phyloP scores from a whole-genome alignment of 2,888 invertebrate genomes.

The Stenodera caucasica region DNA sequence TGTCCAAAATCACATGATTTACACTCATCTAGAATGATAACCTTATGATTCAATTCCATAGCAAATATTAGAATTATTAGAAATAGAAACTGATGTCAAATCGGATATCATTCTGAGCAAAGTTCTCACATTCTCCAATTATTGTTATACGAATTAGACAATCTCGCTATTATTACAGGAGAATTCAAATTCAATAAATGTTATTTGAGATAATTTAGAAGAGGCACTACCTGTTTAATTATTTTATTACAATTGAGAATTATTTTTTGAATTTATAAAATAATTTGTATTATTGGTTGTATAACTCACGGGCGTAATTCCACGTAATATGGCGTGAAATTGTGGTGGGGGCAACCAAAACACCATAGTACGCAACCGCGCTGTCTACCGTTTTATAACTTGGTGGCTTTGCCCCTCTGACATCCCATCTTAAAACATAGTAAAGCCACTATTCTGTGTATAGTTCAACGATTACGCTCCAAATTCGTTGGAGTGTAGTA shows the following conservation, averaged over 20 bases:
- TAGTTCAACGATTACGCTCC: neutral
- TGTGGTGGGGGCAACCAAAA: slow-evolving; percentile 22
- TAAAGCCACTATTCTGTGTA: neutral
- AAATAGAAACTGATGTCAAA: no score
- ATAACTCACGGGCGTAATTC: slow-evolving; percentile 31
- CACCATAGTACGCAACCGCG: slow-evolving; percentile 31
- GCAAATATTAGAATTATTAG: no score
- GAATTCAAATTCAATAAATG: no score
- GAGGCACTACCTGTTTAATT: no score
- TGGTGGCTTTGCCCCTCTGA: slow-evolving; percentile 17
- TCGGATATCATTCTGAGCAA: no score
- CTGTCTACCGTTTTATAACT: slow-evolving; percentile 29
- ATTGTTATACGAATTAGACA: no score
- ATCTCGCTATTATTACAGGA: no score
- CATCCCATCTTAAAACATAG: neutral
- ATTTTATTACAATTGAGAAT: no score
- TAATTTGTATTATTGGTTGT: slow-evolving; percentile 33
- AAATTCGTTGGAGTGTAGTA: neutral
- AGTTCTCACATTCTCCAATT: no score
- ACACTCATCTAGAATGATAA: neutral
- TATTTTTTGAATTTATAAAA: no score
- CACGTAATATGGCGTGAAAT: slow-evolving; percentile 23
- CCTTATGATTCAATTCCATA: no score
- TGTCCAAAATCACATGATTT: neutral
- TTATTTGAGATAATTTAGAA: no score